These are phyloP conservation scores for Siniperca obscura DNA, from an alignment of 2,797 vertebrate species.

Conservation along the genomic window DNA sequence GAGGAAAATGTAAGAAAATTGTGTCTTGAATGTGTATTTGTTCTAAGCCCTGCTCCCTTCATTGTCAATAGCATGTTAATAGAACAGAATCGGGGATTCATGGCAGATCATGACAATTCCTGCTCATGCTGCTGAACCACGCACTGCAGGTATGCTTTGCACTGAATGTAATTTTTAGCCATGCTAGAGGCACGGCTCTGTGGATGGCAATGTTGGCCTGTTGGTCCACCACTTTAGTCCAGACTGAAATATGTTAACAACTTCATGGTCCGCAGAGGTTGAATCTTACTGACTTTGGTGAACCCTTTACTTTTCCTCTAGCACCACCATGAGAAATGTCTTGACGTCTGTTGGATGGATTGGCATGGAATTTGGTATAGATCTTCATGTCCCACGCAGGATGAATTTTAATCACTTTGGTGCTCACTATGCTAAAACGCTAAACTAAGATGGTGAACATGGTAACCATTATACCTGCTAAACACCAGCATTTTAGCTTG, in stretches of 20 bases:
- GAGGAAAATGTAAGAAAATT: neutral
- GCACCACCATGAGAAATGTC: neutral
- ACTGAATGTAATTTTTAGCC: neutral
- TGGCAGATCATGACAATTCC: neutral
- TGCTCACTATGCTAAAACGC: too few species aligned
- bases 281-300: neutral
- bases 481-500: too few species aligned
- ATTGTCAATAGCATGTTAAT: neutral
- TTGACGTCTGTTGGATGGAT: too few species aligned
- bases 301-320: neutral
- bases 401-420: too few species aligned
- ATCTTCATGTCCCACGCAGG: too few species aligned
- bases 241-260: neutral
- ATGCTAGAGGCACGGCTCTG: too few species aligned
- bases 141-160: neutral
- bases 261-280: neutral
- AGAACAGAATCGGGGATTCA: neutral
- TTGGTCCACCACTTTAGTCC: neutral
- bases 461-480: too few species aligned
- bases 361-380: too few species aligned
- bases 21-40: neutral
- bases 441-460: too few species aligned
- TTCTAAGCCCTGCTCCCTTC: neutral
- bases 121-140: neutral
- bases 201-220: too few species aligned